Evolutionary conservation across 2,888 invertebrate species (phyloP), one percentile per base, ranked within the genome.

Genomic region (Busseola fusca): DNA sequence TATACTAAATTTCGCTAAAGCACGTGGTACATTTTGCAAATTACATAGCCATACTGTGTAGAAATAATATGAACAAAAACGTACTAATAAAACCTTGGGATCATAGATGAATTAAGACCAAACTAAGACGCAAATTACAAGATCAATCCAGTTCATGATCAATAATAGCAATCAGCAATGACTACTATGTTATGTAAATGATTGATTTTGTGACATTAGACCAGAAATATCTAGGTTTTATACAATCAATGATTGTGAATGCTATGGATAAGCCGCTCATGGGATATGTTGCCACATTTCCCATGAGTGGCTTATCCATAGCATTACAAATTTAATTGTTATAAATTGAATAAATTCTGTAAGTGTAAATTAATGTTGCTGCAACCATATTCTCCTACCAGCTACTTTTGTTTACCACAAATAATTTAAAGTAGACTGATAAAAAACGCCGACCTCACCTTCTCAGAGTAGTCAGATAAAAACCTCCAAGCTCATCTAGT

Each of bases 121-220:
- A 30, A n/a, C 60, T 63, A 52, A 37, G 42, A 45, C 12, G 40
- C n/a, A 56, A 37, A 62, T 52, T 25, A 25, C 25, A 74, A 59
- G 50, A 37, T 73, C 45, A 73, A 48, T 45, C 14, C 21, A 62
- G 54, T 57, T 74, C 50, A 58, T 21, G 58, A 63, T 42, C 48
- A 76, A 68, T 80, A 58, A 65, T 58, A 42, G 40, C 76, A 80
- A 62, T 57, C 30, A 75, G 18, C 40, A 66, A 50, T 18, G 27
- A 48, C 30, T 37, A 48, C 21, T 40, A 48, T 40, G 34, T 37
- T 16, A 48, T 25, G n/a, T 27, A 27, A 40, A n/a, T 48, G 3
- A 59, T 64, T 50, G 56, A 45, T 56, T 48, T 48, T 34, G 72
- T 63, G 25, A 59, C 40, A 74, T 42, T 18, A 25, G 18, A 34